phyloP scores from a whole-genome alignment of 2,888 invertebrate species.

The Dinocampus coccinellae region DNA sequence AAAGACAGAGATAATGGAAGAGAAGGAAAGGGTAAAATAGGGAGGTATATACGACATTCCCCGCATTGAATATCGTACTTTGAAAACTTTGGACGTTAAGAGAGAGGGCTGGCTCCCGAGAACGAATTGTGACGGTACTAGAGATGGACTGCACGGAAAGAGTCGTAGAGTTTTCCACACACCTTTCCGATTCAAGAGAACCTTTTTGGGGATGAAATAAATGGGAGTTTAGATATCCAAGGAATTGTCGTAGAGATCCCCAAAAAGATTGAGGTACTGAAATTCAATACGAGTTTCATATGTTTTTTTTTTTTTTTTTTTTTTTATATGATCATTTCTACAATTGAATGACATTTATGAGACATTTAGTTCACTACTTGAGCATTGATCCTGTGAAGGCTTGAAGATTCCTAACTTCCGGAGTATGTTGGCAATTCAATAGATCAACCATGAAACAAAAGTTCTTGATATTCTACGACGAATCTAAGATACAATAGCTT shows the following conservation, averaged over 20 bases:
- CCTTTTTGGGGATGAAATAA: conserved; percentile 23
- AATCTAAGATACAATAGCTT: neutral
- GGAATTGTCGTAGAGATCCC: conserved; percentile 17
- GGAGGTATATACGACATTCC: conserved; percentile 54
- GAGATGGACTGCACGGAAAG: conserved; percentile 43
- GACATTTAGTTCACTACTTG: conserved; percentile 5
- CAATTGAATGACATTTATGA: neutral
- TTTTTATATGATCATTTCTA: neutral
- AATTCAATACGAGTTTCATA: neutral
- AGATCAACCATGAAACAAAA: conserved; percentile 4
- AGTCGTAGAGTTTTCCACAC: conserved; percentile 41
- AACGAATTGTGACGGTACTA: conserved; percentile 66
- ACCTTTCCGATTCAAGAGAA: conserved; percentile 34
- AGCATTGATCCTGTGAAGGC: neutral
- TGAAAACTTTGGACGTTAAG: conserved; percentile 69
- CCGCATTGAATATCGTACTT: conserved; percentile 66
- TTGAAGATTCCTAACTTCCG: neutral
- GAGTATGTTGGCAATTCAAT: too few relatives aligned
- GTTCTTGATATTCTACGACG: neutral
- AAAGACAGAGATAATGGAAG: conserved; percentile 28
- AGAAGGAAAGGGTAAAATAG: conserved; percentile 32
- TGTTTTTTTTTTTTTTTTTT: neutral
- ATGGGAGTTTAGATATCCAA: conserved; percentile 28
- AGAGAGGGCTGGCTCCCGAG: conserved; percentile 66
- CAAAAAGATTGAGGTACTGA: conserved; percentile 21